Evolutionary conservation across 2,888 invertebrate genomes (phyloP), one percentile per base, ranked within the genome.

Genomic region (Pterostichus niger): DNA sequence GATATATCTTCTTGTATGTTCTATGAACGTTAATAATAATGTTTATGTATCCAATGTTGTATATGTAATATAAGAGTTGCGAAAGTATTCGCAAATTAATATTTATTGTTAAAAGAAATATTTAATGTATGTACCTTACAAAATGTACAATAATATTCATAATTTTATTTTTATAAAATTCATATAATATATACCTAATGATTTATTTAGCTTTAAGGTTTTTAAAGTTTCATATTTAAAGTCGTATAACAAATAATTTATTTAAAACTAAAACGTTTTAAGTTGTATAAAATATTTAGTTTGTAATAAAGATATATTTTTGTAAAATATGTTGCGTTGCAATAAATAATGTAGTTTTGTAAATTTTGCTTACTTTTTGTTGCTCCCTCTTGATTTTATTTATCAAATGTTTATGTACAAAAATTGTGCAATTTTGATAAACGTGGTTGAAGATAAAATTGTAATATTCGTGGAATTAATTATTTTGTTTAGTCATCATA

Each of bases 1-100:
- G 97, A 97, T 97, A 97, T 97, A 97, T 97, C 93, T 86, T 86
- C 91, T 90, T 91, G 97, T 97, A 97, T 95, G 97, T 97, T 97
- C 97, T 96, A 95, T 97, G 97, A 97, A 97, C 97, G 91, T 56
- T 76, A 44, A 75, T 75, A 75, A 49, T 49, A 75, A 52, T 35
- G 49, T 75, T 73, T 52, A 54, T 75, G 54, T 76, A 76, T 76
- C 40, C 52, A 54, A 76, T 78, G 49, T 77, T 77, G 76, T 78
- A 44, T 78, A 78, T 76, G 76, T 75, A 75, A 31, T 10, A 9
- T 24, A 31, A 75, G 35, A 52, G 33, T 78, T 78, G 78, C 78
- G 78, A 78, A 78, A 44, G 73, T 61, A 33, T 78, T 78, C 61
- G 78, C 78, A 44, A 40, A 78, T 13, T 59, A 76, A 40, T 78